Percentiles rank a stretch among this genome's conserved stretches.
Conservation (phyloP, 2,888 invertebrate genomes). For the Piscicola geometra region DNA sequence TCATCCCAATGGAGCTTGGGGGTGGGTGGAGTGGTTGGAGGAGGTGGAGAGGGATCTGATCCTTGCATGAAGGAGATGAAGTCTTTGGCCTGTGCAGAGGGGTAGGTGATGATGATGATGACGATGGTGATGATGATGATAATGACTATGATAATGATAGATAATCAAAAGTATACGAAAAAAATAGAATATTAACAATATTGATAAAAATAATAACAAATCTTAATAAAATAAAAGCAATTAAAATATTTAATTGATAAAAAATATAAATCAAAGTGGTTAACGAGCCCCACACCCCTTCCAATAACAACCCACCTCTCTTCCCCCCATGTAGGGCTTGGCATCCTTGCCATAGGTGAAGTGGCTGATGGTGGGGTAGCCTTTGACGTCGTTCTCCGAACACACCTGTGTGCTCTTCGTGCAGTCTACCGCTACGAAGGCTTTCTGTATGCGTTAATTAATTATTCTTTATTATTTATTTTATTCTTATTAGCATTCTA, state of each 20-base stretch:
- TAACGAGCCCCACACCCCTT: slow-evolving; percentile 43
- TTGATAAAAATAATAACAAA: too few species aligned
- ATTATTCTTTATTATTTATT: too few species aligned
- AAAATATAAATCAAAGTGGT: too few species aligned
- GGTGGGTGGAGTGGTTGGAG: neutral
- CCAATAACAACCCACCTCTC: slow-evolving; percentile 61
- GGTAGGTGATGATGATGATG: too few species aligned
- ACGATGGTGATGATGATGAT: too few species aligned
- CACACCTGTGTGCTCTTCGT: slow-evolving; percentile 61
- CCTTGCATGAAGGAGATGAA: slow-evolving; percentile 19
- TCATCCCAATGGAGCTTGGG: neutral
- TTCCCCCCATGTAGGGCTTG: slow-evolving; percentile 69
- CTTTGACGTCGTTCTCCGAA: slow-evolving; percentile 63
- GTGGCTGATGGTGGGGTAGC: slow-evolving; percentile 67
- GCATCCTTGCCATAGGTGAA: slow-evolving; percentile 70
- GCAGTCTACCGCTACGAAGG: slow-evolving; percentile 65
- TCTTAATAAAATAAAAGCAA: too few species aligned
- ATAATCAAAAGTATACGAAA: too few species aligned
- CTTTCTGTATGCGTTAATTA: slow-evolving; percentile 36
- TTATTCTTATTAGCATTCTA: neutral
- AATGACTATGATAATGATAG: too few species aligned
- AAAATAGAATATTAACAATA: too few species aligned
- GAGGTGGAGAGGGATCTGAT: neutral
- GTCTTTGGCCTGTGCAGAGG: slow-evolving; percentile 10
- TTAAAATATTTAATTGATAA: too few species aligned